Conservation (phyloP, 1,140 invertebrate species). For the Drosophila subobscura region DNA sequence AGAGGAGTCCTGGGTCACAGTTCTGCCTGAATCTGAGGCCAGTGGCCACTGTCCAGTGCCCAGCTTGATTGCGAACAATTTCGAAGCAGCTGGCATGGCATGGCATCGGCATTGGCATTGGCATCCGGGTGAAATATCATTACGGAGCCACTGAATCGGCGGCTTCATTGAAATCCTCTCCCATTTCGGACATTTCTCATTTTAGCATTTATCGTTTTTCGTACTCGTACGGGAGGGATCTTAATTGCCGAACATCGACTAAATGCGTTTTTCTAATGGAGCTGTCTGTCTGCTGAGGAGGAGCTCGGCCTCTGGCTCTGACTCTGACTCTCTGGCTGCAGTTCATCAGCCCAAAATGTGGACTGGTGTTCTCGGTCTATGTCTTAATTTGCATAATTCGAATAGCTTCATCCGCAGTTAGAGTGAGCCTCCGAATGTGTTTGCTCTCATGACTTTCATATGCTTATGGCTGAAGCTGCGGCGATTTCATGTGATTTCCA, state of each 20-base stretch:
- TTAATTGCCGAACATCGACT: conserved; percentile 50
- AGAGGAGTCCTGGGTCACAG: too few relatives aligned
- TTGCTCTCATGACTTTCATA: conserved; percentile 52
- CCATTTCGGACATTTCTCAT: conserved; percentile 34
- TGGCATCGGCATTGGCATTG: conserved; percentile 1
- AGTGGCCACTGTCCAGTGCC: neutral
- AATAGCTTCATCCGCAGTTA: neutral
- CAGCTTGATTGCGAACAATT: conserved; percentile 32
- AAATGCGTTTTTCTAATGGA: conserved; percentile 49
- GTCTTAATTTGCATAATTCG: too few relatives aligned
- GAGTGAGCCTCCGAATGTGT: conserved; percentile 38
- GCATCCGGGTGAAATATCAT: conserved; percentile 47
- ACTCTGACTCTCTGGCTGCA: neutral
- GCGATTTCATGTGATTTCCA: conserved; percentile 40
- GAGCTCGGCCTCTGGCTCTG: conserved; percentile 5
- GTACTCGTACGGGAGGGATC: conserved; percentile 13
- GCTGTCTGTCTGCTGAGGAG: conserved; percentile 16
- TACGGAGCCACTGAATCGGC: conserved; percentile 26
- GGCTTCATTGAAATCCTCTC: conserved; percentile 37
- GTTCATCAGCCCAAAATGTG: too few relatives aligned
- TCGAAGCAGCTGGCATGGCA: conserved; percentile 4
- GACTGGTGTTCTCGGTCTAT: too few relatives aligned
- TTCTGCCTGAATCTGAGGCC: too few relatives aligned
- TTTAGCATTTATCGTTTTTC: conserved; percentile 56
- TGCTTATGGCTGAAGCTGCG: conserved; percentile 16